phyloP scores from a whole-genome alignment of 2,888 invertebrate species.

The Eilema depressum region DNA sequence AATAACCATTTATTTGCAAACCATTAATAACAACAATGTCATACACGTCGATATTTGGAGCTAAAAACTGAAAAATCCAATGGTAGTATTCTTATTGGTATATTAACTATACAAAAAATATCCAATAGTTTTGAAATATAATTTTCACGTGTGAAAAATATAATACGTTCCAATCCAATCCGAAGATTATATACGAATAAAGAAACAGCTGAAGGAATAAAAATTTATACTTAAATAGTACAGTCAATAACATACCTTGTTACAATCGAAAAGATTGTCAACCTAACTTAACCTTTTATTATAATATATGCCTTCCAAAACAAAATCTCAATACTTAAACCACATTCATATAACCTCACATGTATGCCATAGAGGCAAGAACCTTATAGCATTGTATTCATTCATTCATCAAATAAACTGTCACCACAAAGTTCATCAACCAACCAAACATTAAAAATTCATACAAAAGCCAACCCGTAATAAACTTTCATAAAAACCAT shows the following conservation, averaged over 20 bases:
- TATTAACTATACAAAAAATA: background rate
- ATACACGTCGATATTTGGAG: too few relatives aligned
- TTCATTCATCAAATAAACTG: background rate
- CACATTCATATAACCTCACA: background rate
- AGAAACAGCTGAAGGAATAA: background rate
- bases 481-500: conserved; percentile 30
- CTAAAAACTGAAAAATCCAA: too few relatives aligned
- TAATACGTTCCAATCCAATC: too few relatives aligned
- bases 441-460: background rate
- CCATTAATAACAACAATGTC: too few relatives aligned
- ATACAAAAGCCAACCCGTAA: conserved; percentile 2
- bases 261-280: background rate
- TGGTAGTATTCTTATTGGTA: too few relatives aligned
- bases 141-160: background rate
- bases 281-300: background rate
- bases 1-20: too few relatives aligned
- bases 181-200: background rate
- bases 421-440: background rate
- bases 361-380: background rate
- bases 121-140: background rate
- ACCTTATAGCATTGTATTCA: background rate
- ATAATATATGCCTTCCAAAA: background rate
- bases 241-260: background rate
- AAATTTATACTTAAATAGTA: background rate
- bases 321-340: background rate